Evolutionary conservation across 2,888 invertebrate genomes (phyloP).

Genomic region (Machimus rusticus): DNA sequence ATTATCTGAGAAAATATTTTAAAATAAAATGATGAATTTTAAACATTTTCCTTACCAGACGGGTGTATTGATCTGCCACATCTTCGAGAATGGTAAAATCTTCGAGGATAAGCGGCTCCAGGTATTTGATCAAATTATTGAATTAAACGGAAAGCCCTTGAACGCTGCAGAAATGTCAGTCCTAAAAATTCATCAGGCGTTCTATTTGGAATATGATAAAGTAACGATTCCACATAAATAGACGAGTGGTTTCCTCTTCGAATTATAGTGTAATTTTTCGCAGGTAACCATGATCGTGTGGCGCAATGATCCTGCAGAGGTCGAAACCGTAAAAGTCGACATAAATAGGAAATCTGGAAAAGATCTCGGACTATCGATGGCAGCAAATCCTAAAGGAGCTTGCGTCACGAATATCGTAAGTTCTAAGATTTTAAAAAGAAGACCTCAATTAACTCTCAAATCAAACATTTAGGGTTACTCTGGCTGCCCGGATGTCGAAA

Average conservation of each 20-base stretch:
- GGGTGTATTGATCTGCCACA: conserved; percentile 89
- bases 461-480: conserved; percentile 56
- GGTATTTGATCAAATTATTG: conserved; percentile 92
- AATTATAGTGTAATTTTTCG: conserved; percentile 6
- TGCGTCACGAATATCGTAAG: conserved; percentile 93
- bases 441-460: not conserved
- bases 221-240: conserved; percentile 55
- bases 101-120: conserved; percentile 89
- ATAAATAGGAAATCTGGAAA: conserved; percentile 87
- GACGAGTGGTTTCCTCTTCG: not conserved
- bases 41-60: conserved; percentile 67
- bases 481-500: conserved; percentile 86
- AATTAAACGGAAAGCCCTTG: conserved; percentile 78
- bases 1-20: conserved; percentile 48
- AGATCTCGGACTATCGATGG: conserved; percentile 86
- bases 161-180: conserved; percentile 86
- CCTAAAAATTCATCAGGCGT: conserved; percentile 80
- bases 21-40: not conserved
- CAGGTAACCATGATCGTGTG: conserved; percentile 86
- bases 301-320: conserved; percentile 77
- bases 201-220: conserved; percentile 84
- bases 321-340: conserved; percentile 81
- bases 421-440: not conserved
- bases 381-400: conserved; percentile 82
- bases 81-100: conserved; percentile 89